Evolutionary conservation across 2,888 invertebrate genomes (phyloP), one percentile per base, ranked within the genome.

Genomic region (Erannis defoliaria): DNA sequence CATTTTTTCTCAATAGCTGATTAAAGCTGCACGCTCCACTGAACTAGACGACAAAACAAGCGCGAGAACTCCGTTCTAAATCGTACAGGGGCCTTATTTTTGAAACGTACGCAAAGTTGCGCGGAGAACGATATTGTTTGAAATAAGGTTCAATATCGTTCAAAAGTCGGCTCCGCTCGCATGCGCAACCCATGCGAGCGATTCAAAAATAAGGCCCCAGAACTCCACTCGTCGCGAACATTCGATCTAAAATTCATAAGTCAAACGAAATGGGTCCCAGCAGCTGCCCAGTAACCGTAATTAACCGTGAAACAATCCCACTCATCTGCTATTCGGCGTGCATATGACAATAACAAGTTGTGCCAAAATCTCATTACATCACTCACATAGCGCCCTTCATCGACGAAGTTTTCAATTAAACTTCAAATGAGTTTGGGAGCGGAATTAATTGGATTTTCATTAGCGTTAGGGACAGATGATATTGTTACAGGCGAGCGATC

Each of bases 371-470:
- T 87, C 89, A 90, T 91, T 91, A 89, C 86, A 86, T 88, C 88
- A 88, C 86, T 86, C 86, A 84, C 84, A 81, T 81, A 70, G 61
- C 83, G 80, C 85, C 83, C 85, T 73, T 83, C 81, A 78, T 72
- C 81, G 78, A 74, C 80, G 76, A 86, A 90, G 88, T 89, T 92
- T 92, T 92, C 90, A 91, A 92, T 91, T 92, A 90, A 92, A 92
- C 89, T 92, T 91, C 85, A 80, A 90, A 91, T 90, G 91, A 91
- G 91, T 92, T 91, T 90, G 82, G 86, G 85, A 87, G 82, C 84
- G 75, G 83, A 89, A 91, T 92, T 92, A 92, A 92, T 92, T 90
- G 90, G 89, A 88, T 90, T 91, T 92, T 90, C 91, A 92, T 91
- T 90, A 92, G 89, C 85, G 88, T 85, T 88, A 82, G 87, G 86